Evolutionary conservation across 2,888 invertebrate genomes (phyloP), one percentile per base, ranked within the genome.

Genomic region (Parascotia fuliginaria): DNA sequence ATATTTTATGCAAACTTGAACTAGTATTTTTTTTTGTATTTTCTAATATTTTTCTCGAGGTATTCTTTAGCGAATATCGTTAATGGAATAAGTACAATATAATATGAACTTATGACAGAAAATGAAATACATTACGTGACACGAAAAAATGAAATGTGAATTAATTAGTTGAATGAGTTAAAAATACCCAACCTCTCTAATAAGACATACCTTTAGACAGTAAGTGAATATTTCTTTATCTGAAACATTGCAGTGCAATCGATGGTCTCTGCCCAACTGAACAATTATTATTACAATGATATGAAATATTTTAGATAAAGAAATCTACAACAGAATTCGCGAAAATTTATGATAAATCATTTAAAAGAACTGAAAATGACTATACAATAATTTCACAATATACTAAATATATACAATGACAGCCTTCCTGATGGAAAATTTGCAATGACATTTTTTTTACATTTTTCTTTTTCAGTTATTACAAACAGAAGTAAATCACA

Each of bases 41-140:
- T 88, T 86, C 72, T 71, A 68, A 65, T 53, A 73, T 75, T 79
- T 79, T 84, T 82, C 65, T 84, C 74, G 79, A 81, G 76, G 82
- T 86, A 83, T 85, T 75, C 78, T 86, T 89, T 89, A 89, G 84
- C 78, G 84, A 90, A 90, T 88, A 90, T 86, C 84, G 81, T 88
- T 85, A 87, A 87, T 89, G 84, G 83, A 83, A 88, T 91, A 92
- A 89, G 90, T 90, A 91, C 89, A 89, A 87, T 90, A 91, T 77
- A 87, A 82, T 78, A 87, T 87, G 85, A 81, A 85, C 83, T 83
- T 85, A 89, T 83, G 81, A 83, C 78, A 82, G 80, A 83, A 82
- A 80, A 80, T 81, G 76, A 81, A 79, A 78, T 66, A 85, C 59
- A 80, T 79, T 77, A 83, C 60, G 79, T 77, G 83, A 85, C 78